Base-by-base conservation (phyloP, 1,140 invertebrate genomes). In the Lethocerus indicus region DNA sequence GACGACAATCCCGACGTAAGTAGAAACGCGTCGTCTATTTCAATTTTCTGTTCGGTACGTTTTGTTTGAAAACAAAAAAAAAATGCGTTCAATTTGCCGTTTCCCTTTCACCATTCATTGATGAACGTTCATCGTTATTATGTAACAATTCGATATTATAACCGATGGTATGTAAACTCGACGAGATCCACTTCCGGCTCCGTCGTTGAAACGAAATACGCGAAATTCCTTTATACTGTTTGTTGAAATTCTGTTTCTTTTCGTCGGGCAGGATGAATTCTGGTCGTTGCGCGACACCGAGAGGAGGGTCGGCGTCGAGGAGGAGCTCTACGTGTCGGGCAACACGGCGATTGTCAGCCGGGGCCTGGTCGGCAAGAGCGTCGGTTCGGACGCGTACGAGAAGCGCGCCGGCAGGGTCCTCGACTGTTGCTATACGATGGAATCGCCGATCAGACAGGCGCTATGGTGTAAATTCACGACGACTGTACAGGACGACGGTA, bases 251-350 rank as follows among this genome's bases (percentile, higher is more conserved):
- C n/a, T n/a, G n/a, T n/a, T n/a, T n/a, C n/a, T n/a, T n/a, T n/a
- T 43, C 14, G 9, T 24, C 21, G 37, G 58, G 2, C 40, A 66
- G 55, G 68, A 71, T 55, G 81, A 86, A 59, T 81, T 75, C 68
- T 86, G 83, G 82, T 65, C 62, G 36, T 68, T 84, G 28, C 66
- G 80, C 3, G 36, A 50, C 3, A 48, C 27, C 9, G 39, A 55
- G 57, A 59, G 49, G 40, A 43, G 24, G 51, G 55, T 55, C 16
- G 57, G 54, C 28, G 55, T 57, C 21, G 89, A 92, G 68, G 87
- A 93, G 67, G 90, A 95, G 65, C 66, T 95, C 14, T 95, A 90
- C 70, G 77, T 88, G 12, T 81, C 77, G 55, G 86, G 81, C 5
- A 76, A 81, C 60, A 83, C 84, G 20, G 87, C 84, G 18, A 74